These are phyloP conservation scores for Pseudomugil gertrudae DNA, from an alignment of 2,797 vertebrate species.

Conservation along the genomic window DNA sequence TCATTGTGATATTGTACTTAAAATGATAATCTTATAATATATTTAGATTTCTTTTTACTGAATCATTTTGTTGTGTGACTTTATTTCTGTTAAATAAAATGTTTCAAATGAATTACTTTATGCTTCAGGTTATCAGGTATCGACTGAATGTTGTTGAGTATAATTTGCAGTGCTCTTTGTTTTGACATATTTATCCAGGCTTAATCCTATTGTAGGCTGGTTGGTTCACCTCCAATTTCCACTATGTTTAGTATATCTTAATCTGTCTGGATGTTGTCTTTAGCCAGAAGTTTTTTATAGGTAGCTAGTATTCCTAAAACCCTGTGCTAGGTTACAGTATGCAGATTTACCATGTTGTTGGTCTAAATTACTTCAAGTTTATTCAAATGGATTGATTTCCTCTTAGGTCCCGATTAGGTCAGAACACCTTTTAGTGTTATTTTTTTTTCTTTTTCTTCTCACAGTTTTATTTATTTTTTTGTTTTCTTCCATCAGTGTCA, in stretches of 20 bases:
- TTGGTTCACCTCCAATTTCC: conserved; percentile 45
- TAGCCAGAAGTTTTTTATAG: conserved; percentile 49
- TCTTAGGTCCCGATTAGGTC: background rate
- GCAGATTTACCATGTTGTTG: conserved; percentile 23
- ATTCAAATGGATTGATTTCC: background rate
- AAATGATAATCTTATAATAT: background rate
- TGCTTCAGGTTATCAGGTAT: background rate
- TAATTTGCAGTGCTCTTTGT: conserved; percentile 21
- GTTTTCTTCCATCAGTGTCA: conserved; percentile 76
- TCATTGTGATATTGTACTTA: background rate
- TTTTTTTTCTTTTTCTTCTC: background rate
- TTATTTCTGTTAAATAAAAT: too few species aligned
- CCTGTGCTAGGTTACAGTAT: conserved; percentile 1
- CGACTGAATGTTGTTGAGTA: background rate
- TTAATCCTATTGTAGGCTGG: conserved; percentile 52
- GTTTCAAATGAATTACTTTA: too few species aligned
- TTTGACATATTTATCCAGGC: conserved; percentile 14
- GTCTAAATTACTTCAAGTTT: conserved; percentile 22
- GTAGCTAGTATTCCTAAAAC: conserved; percentile 33
- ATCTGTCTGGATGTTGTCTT: conserved; percentile 46
- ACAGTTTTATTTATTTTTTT: conserved; percentile 1
- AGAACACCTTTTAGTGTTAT: background rate
- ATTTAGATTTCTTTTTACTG: background rate
- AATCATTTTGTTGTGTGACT: background rate
- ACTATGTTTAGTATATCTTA: conserved; percentile 47